A percentile compares a stretch with the other conserved stretches of the same genome.
Conservation (phyloP, 2,888 invertebrate genomes). For the Troides aeacus region DNA sequence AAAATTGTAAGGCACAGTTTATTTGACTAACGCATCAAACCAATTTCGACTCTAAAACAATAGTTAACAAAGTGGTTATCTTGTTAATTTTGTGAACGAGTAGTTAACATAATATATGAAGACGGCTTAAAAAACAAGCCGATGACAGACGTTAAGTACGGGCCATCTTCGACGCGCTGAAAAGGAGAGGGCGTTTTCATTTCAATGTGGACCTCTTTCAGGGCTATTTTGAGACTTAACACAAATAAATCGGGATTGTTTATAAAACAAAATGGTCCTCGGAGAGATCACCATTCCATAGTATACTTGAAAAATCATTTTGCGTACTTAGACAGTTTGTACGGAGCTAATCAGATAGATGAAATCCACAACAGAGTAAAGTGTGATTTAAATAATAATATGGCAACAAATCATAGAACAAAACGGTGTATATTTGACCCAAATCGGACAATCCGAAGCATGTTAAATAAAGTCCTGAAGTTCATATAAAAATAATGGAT, state of each 20-base stretch:
- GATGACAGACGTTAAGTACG: conserved; percentile 65
- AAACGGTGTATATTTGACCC: too few species aligned
- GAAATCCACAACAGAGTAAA: background rate
- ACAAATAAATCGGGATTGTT: background rate
- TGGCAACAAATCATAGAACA: too few species aligned
- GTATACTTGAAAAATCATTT: background rate
- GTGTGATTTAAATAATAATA: background rate
- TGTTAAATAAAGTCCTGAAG: too few species aligned
- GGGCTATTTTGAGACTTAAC: conserved; percentile 19
- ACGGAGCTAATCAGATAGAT: background rate
- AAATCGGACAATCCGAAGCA: too few species aligned
- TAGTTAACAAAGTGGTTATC: background rate
- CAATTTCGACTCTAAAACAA: conserved; percentile 22
- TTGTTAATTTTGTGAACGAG: background rate
- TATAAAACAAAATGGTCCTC: conserved; percentile 16
- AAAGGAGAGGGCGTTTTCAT: conserved; percentile 8
- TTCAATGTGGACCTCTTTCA: conserved; percentile 12
- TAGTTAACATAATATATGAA: conserved; percentile 70
- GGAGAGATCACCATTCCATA: background rate
- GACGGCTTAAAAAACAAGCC: conserved; percentile 58
- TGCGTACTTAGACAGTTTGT: background rate
- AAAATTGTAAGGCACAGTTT: conserved; percentile 6
- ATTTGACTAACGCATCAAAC: background rate
- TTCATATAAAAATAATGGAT: too few species aligned
- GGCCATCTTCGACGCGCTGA: conserved; percentile 18